Conservation (phyloP, 2,113 vertebrate genomes). For the Cynopterus brachyotis region DNA sequence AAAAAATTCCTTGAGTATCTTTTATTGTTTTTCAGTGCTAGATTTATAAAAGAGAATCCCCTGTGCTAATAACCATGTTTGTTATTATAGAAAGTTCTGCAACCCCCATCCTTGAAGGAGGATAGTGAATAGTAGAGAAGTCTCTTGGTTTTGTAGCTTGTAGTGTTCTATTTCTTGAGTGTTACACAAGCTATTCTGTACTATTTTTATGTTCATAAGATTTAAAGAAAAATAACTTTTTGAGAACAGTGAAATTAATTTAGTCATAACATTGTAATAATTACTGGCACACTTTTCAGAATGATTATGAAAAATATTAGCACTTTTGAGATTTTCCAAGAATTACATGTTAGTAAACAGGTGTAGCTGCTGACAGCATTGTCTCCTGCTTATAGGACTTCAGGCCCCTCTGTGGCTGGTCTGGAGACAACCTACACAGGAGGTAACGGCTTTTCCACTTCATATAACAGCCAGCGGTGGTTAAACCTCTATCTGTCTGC, state of each 20-base stretch:
- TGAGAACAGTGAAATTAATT: background rate
- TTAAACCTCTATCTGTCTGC: constrained; percentile 98
- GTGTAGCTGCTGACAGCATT: background rate
- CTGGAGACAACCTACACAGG: constrained; percentile 98
- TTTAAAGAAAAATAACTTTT: constrained; percentile 31
- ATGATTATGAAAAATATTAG: background rate
- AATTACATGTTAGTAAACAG: constrained; percentile 34
- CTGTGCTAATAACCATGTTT: background rate
- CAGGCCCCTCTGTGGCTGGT: constrained; percentile 95
- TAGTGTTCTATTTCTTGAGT: background rate
- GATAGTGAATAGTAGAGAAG: background rate
- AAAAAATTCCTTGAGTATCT: background rate
- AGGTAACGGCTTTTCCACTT: constrained; percentile 98
- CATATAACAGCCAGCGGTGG: constrained; percentile 99
- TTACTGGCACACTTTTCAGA: background rate
- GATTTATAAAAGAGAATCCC: background rate
- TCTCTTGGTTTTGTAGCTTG: background rate
- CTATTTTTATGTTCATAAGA: background rate
- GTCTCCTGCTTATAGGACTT: constrained; percentile 86
- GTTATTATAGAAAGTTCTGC: background rate
- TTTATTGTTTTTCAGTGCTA: background rate
- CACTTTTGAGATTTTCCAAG: background rate
- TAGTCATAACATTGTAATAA: background rate
- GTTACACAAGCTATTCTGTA: background rate
- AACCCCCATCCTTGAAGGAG: background rate